Conservation (phyloP, 1,140 invertebrate species). For the Babylonia areolata region DNA sequence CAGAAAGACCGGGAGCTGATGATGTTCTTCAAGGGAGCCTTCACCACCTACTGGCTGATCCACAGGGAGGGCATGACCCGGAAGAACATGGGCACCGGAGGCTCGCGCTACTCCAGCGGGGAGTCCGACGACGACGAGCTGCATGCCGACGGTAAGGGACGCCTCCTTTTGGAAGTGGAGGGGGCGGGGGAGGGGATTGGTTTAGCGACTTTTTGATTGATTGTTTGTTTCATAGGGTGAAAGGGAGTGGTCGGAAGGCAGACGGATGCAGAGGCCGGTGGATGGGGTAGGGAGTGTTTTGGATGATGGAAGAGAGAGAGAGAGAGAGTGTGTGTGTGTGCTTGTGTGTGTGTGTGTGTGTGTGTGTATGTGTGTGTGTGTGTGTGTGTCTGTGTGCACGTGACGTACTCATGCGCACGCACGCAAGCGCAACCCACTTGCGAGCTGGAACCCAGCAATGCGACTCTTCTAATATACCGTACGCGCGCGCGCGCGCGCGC, state of each 20-base stretch:
- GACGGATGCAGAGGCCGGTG: too few species aligned
- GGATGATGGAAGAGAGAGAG: too few species aligned
- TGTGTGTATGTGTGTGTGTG: not conserved
- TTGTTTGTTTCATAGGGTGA: too few species aligned
- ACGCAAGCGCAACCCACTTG: too few species aligned
- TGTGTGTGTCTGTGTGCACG: not conserved
- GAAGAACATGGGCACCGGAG: not conserved
- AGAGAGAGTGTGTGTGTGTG: not conserved
- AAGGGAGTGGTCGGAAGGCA: too few species aligned
- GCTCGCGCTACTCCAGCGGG: conserved; percentile 1
- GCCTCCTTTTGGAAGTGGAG: too few species aligned
- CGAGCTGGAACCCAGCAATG: too few species aligned
- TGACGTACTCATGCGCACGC: not conserved
- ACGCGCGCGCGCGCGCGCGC: too few species aligned
- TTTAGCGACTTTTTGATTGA: too few species aligned
- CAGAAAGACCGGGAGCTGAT: conserved; percentile 50
- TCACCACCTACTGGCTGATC: conserved; percentile 48
- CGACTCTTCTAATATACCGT: too few species aligned
- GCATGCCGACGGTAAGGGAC: not conserved
- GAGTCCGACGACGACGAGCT: conserved; percentile 2
- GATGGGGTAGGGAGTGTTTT: too few species aligned
- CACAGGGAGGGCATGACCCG: conserved; percentile 41
- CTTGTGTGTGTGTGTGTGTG: not conserved
- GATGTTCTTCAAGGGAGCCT: conserved; percentile 50
- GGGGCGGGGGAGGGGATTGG: too few species aligned